Evolutionary conservation across 2,797 vertebrate genomes (phyloP).

Genomic region (Eptatretus atami): DNA sequence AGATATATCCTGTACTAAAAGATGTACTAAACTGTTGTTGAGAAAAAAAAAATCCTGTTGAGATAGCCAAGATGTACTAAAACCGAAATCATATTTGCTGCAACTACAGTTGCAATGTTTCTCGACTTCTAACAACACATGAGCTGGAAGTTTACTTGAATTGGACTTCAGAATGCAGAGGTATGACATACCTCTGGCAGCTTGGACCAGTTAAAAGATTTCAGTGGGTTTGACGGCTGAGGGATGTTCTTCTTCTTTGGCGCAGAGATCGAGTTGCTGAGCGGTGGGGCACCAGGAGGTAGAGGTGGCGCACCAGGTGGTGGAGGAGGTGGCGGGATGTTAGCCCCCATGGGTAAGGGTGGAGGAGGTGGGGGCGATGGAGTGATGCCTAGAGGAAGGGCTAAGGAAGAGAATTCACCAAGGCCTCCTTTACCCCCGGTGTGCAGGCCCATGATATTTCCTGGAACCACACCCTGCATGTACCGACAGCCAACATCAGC

Average conservation of each 20-base stretch:
- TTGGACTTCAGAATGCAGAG: too few relatives aligned
- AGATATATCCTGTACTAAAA: too few relatives aligned
- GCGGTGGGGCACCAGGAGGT: neutral
- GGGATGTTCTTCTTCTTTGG: constrained; percentile 45
- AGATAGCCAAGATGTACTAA: too few relatives aligned
- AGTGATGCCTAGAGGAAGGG: constrained; percentile 32
- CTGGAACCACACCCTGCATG: too few relatives aligned
- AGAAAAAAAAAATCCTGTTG: too few relatives aligned
- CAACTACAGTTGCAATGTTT: too few relatives aligned
- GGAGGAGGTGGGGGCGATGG: constrained; percentile 24
- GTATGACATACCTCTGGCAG: constrained; percentile 41
- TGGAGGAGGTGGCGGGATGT: constrained; percentile 26
- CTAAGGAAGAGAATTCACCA: constrained; percentile 20
- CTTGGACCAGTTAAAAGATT: constrained; percentile 96
- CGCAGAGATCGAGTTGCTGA: constrained; percentile 10
- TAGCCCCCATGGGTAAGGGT: constrained; percentile 21
- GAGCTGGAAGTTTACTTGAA: too few relatives aligned
- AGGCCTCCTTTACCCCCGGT: constrained; percentile 6
- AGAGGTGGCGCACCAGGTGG: constrained; percentile 17
- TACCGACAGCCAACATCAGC: too few relatives aligned
- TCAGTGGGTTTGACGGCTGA: constrained; percentile 69
- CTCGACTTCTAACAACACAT: too few relatives aligned
- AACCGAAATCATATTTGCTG: too few relatives aligned
- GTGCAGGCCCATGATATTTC: too few relatives aligned
- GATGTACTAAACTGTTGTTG: too few relatives aligned